Evolutionary conservation across 2,888 invertebrate species (phyloP).

Genomic region (Pheosia tremula): DNA sequence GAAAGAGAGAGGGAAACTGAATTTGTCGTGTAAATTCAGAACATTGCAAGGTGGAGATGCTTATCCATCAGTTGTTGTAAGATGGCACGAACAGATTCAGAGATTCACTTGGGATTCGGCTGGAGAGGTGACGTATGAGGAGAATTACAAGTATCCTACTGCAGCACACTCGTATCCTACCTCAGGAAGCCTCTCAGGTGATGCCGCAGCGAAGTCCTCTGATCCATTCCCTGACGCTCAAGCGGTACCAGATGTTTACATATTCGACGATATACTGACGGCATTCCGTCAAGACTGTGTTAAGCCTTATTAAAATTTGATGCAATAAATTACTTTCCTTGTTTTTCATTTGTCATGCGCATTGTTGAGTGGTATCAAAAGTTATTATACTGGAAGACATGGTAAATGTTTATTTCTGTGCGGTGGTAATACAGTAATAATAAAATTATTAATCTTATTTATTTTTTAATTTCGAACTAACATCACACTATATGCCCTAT

Average conservation of each 20-base stretch:
- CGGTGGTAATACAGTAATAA: too few relatives aligned
- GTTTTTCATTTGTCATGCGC: neutral
- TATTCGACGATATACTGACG: conserved; percentile 16
- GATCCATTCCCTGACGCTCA: conserved; percentile 35
- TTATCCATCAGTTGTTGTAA: conserved; percentile 57
- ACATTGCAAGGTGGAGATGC: conserved; percentile 45
- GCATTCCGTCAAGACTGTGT: conserved; percentile 31
- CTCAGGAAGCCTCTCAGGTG: conserved; percentile 32
- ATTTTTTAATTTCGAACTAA: too few relatives aligned
- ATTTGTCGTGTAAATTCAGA: conserved; percentile 47
- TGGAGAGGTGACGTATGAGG: conserved; percentile 18
- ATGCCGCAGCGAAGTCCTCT: conserved; percentile 3
- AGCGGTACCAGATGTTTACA: conserved; percentile 29
- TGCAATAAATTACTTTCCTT: neutral
- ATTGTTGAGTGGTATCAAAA: neutral
- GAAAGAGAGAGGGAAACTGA: conserved; percentile 41
- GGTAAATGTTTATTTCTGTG: too few relatives aligned
- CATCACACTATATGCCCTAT: too few relatives aligned
- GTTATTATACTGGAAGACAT: too few relatives aligned
- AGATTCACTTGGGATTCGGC: conserved; percentile 32
- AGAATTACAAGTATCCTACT: conserved; percentile 28
- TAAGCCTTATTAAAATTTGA: conserved; percentile 27
- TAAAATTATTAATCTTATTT: too few relatives aligned
- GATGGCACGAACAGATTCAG: conserved; percentile 45
- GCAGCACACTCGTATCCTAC: conserved; percentile 27